Base-by-base conservation (phyloP, 2,113 vertebrate species). In the Nibea coibor region DNA sequence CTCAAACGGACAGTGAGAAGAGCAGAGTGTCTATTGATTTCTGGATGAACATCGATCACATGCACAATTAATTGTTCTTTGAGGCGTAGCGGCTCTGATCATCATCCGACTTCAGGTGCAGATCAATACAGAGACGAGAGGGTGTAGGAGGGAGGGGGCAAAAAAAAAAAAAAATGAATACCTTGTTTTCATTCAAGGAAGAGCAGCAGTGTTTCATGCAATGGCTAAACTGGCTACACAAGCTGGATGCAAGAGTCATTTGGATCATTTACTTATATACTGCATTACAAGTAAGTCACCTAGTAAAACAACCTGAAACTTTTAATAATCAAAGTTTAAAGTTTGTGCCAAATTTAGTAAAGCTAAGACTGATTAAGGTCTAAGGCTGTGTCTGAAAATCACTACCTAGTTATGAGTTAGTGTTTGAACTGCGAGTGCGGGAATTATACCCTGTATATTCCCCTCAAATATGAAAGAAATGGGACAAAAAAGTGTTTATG, bases 31-130 rank as follows among this genome's bases (percentile, higher is more conserved):
- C 65, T 72, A 93, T 92, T 87, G 88, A 94, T 91, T 86, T 73
- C 56, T 72, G 83, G 89, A 84, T 88, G 87, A 88, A 84, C 88
- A 94, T 94, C 89, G 91, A 92, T 94, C 89, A 93, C 92, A 92
- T 88, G 91, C 87, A 92, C 91, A 94, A 92, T 94, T 93, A 91
- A 95, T 93, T 93, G 91, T 90, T 92, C 88, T 93, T 90, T 83
- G 88, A 91, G 87, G 91, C 81, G 57, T 71, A 90, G 84, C 79
- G 15, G 82, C 85, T 82, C 81, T 39, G 74, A 91, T 87, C 85
- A 83, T 87, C 75, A 59, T 79, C 81, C 77, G 8, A 82, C 89
- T 89, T 79, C 80, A 89, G 75, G 80, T 84, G 28, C 20, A 59
- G 86, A 90, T 92, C 89, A 59, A 93, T 90, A 76, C 70, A 1